Conservation (phyloP, 2,888 invertebrate species). For the Noctua comes region DNA sequence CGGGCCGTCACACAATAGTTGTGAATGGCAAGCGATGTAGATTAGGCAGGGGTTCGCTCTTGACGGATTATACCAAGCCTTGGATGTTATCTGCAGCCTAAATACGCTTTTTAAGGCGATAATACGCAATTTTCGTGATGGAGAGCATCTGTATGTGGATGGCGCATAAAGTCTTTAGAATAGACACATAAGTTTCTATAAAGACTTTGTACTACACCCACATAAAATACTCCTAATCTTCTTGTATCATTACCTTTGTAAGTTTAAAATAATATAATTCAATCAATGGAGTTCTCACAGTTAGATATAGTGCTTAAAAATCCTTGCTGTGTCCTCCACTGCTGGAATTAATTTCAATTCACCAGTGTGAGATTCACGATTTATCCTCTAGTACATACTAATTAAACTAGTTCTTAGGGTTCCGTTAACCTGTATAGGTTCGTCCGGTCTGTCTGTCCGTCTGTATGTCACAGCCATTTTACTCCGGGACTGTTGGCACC, state of each 20-base stretch:
- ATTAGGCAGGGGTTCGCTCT: slow-evolving; percentile 86
- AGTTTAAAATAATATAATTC: not conserved
- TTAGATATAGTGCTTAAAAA: not conserved
- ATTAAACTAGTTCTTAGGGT: not conserved
- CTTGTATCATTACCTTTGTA: not conserved
- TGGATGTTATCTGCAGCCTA: slow-evolving; percentile 67
- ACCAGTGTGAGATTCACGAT: not conserved
- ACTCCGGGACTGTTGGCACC: not conserved
- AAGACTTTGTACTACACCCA: not conserved
- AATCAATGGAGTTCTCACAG: not conserved
- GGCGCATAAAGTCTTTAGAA: not conserved
- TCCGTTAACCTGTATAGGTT: too few relatives aligned
- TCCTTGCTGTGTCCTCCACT: not conserved
- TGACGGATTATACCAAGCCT: slow-evolving; percentile 60
- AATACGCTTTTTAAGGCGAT: slow-evolving; percentile 60
- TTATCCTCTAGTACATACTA: not conserved
- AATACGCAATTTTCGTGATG: slow-evolving; percentile 36
- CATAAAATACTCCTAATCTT: not conserved
- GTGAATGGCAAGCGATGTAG: slow-evolving; percentile 88
- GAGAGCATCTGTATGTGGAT: slow-evolving; percentile 13
- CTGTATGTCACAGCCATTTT: not conserved
- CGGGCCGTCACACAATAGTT: slow-evolving; percentile 85
- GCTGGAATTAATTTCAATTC: not conserved
- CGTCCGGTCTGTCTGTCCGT: not conserved
- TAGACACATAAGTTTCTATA: not conserved